Evolutionary conservation across 2,888 invertebrate species (phyloP), one percentile per base, ranked within the genome.

Genomic region (Hyalella azteca): DNA sequence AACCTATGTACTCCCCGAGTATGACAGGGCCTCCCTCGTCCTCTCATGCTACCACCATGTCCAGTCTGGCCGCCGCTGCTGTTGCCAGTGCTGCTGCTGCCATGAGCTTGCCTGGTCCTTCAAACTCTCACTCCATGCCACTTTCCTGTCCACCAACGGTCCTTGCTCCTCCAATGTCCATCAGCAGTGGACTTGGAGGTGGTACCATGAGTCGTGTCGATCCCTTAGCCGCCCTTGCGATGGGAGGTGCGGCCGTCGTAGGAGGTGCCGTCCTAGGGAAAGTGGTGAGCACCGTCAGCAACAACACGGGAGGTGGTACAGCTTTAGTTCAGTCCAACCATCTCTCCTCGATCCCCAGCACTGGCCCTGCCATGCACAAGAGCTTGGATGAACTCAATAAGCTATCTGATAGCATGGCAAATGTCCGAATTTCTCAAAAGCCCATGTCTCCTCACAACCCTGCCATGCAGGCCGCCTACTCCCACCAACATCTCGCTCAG

Each of bases 141-240:
- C 22, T 49, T 13, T 41, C 80, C 7, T n/a, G 59, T 48, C 73
- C 66, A 13, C 77, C 78, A 19, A 45, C 82, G 4, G 29, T 79
- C 32, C 75, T 79, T 73, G 79, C 80, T 48, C 78, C 82, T 19
- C 77, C 41, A 32, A 82, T 82, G 82, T 80, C 81, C 26, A 79
- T 80, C 49, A 82, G 82, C 78, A 75, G 79, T 26, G 66, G 49
- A 15, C 81, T 84, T 60, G 81, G 84, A 41, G 84, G 84, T 19
- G 84, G 84, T 11, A 79, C 81, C 40, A 81, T 84, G 49, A 79
- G 82, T 48, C 80, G 81, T 40, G 82, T 82, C 11, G 81, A 84
- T 59, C 84, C 84, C 7, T 78, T 84, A 19, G 82, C 82, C 9
- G 82, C 82, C 2, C 54, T 84, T 29, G 45, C 79, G 49, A 73